Percentiles rank a stretch among this genome's conserved stretches.
Conservation (phyloP, 2,888 invertebrate species). For the Clunio marinus region DNA sequence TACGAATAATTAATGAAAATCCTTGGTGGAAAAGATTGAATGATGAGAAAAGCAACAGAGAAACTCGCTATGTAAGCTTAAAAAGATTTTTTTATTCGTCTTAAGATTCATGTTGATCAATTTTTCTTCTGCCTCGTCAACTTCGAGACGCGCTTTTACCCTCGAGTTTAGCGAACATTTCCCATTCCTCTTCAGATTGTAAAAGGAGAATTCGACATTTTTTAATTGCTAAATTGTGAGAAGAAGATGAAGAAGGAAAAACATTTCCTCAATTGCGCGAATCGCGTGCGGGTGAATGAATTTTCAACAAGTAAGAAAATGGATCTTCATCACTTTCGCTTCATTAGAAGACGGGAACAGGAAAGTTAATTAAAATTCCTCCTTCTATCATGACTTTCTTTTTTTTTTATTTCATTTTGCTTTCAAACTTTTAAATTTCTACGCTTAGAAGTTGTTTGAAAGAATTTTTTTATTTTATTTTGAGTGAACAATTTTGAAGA, state of each 20-base stretch:
- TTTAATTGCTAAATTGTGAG: constrained; percentile 36
- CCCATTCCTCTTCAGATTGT: background rate
- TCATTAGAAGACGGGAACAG: constrained; percentile 31
- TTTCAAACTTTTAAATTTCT: background rate
- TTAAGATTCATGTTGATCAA: constrained; percentile 31
- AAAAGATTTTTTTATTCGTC: constrained; percentile 18
- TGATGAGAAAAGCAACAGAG: background rate
- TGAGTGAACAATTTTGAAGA: background rate
- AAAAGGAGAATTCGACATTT: constrained; percentile 20
- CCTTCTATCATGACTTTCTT: constrained; percentile 9
- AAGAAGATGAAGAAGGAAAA: background rate
- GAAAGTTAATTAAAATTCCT: constrained; percentile 39
- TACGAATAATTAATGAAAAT: constrained; percentile 35
- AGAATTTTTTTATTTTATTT: background rate
- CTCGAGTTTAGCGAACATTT: background rate
- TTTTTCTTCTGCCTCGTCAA: constrained; percentile 25
- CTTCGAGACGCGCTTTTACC: background rate
- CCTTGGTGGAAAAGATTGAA: background rate
- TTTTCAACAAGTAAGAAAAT: constrained; percentile 37
- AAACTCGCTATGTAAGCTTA: background rate
- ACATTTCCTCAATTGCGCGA: constrained; percentile 6
- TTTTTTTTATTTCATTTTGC: background rate
- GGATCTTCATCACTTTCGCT: constrained; percentile 37
- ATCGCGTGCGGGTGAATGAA: constrained; percentile 28
- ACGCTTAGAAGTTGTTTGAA: background rate